Evolutionary conservation across 1,140 invertebrate species (phyloP).

Genomic region (Saccostrea glomerata): DNA sequence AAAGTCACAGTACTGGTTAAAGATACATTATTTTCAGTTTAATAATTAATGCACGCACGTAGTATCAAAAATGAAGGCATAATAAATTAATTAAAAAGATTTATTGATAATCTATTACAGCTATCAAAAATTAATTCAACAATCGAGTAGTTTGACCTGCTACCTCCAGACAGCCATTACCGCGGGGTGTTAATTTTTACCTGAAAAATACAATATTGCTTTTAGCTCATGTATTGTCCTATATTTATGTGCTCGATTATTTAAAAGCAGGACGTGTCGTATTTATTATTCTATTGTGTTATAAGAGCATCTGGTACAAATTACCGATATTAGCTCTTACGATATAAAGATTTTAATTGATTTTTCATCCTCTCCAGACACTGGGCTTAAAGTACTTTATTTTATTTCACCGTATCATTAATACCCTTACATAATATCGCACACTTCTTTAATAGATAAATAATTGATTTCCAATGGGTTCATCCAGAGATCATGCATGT

Average conservation of each 20-base stretch:
- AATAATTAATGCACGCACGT: too few species aligned
- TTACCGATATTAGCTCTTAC: neutral
- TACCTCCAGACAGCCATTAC: neutral
- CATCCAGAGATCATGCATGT: neutral
- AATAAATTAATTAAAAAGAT: too few species aligned
- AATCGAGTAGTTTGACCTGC: too few species aligned
- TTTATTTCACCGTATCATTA: neutral
- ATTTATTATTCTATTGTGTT: slow-evolving; percentile 1
- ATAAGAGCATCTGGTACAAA: neutral
- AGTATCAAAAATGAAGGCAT: too few species aligned
- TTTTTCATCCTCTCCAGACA: neutral
- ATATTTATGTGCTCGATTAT: neutral
- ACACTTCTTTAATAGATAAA: neutral
- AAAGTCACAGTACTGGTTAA: too few species aligned
- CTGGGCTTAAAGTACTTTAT: neutral
- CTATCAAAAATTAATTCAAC: too few species aligned
- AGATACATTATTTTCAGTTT: too few species aligned
- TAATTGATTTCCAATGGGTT: neutral
- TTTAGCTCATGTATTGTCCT: neutral
- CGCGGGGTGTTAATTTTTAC: too few species aligned
- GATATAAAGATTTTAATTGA: slow-evolving; percentile 15
- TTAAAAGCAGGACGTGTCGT: neutral
- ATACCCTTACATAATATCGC: neutral
- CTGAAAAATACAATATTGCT: neutral
- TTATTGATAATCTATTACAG: too few species aligned